Base-by-base conservation (phyloP, 2,797 vertebrate genomes). In the Trachops cirrhosus region DNA sequence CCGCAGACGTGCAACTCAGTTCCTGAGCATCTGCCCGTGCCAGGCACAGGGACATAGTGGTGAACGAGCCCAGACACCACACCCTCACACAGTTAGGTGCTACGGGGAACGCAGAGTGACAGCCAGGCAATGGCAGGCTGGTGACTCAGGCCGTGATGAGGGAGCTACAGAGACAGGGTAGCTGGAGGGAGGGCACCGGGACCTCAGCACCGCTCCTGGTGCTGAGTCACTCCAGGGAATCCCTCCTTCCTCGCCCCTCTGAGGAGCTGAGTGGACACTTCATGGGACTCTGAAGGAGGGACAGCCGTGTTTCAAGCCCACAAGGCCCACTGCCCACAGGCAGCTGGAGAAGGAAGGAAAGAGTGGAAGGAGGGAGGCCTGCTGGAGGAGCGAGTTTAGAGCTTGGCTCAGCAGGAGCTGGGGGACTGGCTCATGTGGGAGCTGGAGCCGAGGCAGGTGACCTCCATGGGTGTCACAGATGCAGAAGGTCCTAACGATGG, bases 41-140 rank as follows among this genome's bases (percentile, higher is more conserved):
- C 21, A 18, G 18, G 74, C 11, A 11, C 48, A 0, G 9, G 22
- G 39, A 21, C 74, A 48, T 29, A 2, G 4, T 1, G 16, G 12
- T 21, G 18, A 70, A 46, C 39, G 37, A 39, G 48, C 68, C 54
- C 26, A 10, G 64, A 71, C 15, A 9, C 54, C 39, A 71, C 4
- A 6, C 39, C 41, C 59, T 77, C 26, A 1, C 18, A 1, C 21
- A 21, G 18, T 16, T 3, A 37, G 0, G 6, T 37, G 12, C 75
- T 4, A 18, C 1, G 0, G 48, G 57, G 8, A 59, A 11, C 21
- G 44, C 41, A 59, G n/a, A 62, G 52, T 34, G 1, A 0, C 8
- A 44, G 26, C 24, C 57, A 24, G n/a, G 11, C 24, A 3, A 19
- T 7, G 12, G 26, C 6, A 9, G 48, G 12, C 21, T 29, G 74